Conservation (phyloP, 2,797 vertebrate species). For the Smutsia temminckii region DNA sequence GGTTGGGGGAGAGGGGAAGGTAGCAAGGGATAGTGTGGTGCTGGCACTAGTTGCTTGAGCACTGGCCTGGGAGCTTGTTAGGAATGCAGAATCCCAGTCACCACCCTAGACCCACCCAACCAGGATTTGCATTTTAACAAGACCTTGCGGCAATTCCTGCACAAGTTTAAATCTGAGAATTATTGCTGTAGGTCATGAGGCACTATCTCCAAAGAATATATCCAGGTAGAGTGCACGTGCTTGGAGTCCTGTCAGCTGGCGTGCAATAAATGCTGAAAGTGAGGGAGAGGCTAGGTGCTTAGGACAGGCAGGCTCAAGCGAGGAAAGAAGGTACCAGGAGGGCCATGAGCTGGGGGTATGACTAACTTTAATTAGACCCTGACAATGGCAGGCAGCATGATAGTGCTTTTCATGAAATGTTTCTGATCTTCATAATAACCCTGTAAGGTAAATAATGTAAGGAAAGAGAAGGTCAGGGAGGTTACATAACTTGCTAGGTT, state of each 20-base stretch:
- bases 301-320: background rate
- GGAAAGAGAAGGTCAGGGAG: background rate
- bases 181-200: background rate
- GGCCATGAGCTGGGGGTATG: background rate
- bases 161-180: background rate
- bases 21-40: background rate
- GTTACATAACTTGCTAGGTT: background rate
- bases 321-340: background rate
- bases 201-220: background rate
- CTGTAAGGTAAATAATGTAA: background rate
- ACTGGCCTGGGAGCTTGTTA: background rate
- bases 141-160: background rate
- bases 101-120: background rate
- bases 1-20: background rate
- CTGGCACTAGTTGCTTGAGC: background rate
- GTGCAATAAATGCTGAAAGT: background rate
- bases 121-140: background rate
- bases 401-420: background rate
- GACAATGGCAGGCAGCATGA: background rate
- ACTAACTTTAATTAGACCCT: background rate
- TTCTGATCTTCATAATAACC: conserved; percentile 9
- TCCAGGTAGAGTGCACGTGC: background rate
- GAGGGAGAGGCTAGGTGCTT: background rate
- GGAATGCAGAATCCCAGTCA: background rate
- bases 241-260: background rate